Evolutionary conservation across 1,140 invertebrate genomes (phyloP), one percentile per base, ranked within the genome.

Genomic region (Brachystomella parvula): DNA sequence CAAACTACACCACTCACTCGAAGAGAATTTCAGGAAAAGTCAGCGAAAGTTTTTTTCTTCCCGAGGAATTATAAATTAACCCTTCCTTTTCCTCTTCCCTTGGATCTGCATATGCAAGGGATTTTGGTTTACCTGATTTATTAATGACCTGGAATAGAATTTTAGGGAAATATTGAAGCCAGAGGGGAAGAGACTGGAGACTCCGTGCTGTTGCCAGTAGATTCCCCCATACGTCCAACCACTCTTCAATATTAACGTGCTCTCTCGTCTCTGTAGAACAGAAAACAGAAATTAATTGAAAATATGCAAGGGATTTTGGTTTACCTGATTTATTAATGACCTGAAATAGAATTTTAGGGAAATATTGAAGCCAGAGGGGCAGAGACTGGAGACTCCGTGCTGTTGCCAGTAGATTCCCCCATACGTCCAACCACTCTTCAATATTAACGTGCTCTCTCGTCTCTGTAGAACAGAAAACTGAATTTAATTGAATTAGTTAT

Each of bases 71-170:
- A n/a, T n/a, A n/a, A n/a, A n/a, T n/a, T n/a, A n/a, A n/a, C n/a
- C n/a, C n/a, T n/a, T n/a, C n/a, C n/a, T n/a, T n/a, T n/a, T n/a
- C n/a, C n/a, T n/a, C n/a, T n/a, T n/a, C n/a, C n/a, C n/a, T n/a
- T n/a, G n/a, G n/a, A n/a, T n/a, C n/a, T n/a, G n/a, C n/a, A n/a
- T n/a, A n/a, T n/a, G n/a, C n/a, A n/a, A n/a, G n/a, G n/a, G n/a
- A n/a, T n/a, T n/a, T n/a, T n/a, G 35, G 49, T 24, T 64, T 76
- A 85, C 84, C 81, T 68, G 79, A 81, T 78, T 82, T 83, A 73
- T 88, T 87, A 60, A 87, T 84, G 21, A 86, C 84, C 74, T 84
- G 83, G 76, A 87, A 88, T 39, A 88, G 75, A 67, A 87, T 84
- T 78, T 85, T 86, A 68, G 84, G 84, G 63, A 87, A 81, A 75